Evolutionary conservation across 64 coral and sea anemone genomes (phyloP).

Genomic region (Catalaphyllia jardinei): DNA sequence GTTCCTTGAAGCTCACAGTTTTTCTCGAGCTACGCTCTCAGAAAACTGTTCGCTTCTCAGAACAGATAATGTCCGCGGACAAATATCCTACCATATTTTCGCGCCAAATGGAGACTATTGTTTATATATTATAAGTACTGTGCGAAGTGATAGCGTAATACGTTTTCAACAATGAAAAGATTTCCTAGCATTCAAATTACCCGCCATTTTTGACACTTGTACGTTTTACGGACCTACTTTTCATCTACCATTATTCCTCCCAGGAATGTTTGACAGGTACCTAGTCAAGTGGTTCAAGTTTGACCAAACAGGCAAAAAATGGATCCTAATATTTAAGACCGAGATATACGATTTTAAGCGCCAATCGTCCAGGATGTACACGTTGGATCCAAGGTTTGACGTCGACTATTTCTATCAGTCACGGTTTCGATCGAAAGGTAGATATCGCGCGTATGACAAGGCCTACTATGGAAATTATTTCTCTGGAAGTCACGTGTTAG

Average conservation of each 20-base stretch:
- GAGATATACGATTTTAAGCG: conserved; percentile 26
- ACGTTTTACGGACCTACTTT: too few relatives aligned
- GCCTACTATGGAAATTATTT: conserved; percentile 69
- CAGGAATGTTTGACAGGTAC: conserved; percentile 73
- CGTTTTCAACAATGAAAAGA: too few relatives aligned
- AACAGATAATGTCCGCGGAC: too few relatives aligned
- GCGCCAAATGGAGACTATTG: too few relatives aligned
- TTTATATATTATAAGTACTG: too few relatives aligned
- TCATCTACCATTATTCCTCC: neutral
- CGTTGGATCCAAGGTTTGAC: neutral
- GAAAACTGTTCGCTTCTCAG: too few relatives aligned
- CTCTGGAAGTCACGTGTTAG: conserved; percentile 69
- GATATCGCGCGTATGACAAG: conserved; percentile 77
- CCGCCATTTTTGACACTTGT: too few relatives aligned
- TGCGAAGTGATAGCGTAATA: too few relatives aligned
- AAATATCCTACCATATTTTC: too few relatives aligned
- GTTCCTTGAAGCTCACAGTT: too few relatives aligned
- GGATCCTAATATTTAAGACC: conserved; percentile 49
- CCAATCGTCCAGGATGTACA: neutral
- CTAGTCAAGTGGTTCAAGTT: conserved; percentile 70
- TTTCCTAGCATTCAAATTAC: too few relatives aligned
- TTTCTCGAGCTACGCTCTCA: too few relatives aligned
- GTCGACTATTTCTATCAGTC: neutral
- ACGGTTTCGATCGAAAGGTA: neutral
- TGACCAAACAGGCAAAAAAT: neutral